Conservation (phyloP, 2,888 invertebrate genomes). For the Agrilus mali region DNA sequence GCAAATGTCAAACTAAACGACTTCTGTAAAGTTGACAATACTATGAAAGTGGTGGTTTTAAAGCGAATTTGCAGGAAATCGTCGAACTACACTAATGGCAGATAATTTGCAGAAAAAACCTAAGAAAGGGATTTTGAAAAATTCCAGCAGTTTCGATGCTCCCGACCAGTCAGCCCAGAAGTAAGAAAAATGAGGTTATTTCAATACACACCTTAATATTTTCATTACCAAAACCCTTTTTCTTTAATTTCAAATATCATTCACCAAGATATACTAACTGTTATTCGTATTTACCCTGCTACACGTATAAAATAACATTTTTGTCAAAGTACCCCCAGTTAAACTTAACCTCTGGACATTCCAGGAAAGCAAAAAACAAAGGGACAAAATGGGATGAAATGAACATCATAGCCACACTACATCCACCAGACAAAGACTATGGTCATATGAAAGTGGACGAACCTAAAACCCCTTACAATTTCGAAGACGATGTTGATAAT, state of each 20-base stretch:
- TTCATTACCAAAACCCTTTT: not conserved
- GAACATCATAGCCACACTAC: constrained; percentile 95
- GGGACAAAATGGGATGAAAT: constrained; percentile 92
- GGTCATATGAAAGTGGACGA: constrained; percentile 98
- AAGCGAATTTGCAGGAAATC: too few species aligned
- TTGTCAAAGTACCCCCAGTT: too few species aligned
- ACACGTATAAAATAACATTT: not conserved
- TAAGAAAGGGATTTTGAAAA: constrained; percentile 83
- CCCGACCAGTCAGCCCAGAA: constrained; percentile 17
- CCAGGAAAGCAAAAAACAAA: constrained; percentile 28
- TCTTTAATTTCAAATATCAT: not conserved
- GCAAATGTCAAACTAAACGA: too few species aligned
- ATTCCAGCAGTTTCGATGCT: constrained; percentile 72
- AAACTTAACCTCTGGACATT: constrained; percentile 3
- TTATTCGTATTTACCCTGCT: not conserved
- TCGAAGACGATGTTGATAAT: constrained; percentile 40
- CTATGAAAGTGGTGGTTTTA: not conserved
- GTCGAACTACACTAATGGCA: constrained; percentile 38
- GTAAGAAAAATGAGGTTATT: constrained; percentile 8
- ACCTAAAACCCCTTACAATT: constrained; percentile 88
- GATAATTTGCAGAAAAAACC: constrained; percentile 75
- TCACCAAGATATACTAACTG: not conserved
- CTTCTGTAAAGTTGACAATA: not conserved
- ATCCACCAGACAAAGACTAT: constrained; percentile 97
- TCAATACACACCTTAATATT: not conserved